A percentile compares a stretch with the other conserved stretches of the same genome.
Conservation (phyloP, 2,797 vertebrate species). For the Melanotaenia parkinsoni region DNA sequence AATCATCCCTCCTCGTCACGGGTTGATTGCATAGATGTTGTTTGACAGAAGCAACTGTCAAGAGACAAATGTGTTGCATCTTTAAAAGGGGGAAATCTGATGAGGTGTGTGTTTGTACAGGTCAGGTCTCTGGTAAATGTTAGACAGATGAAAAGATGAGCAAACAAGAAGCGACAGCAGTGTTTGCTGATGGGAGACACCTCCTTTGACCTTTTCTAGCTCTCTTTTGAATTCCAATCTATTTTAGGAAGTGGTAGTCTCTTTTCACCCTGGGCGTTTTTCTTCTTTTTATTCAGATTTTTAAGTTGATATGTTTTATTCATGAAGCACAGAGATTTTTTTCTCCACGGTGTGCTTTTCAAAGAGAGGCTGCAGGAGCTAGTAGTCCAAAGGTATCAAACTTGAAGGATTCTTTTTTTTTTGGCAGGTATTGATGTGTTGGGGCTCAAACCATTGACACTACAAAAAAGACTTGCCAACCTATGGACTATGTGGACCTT, state of each 20-base stretch:
- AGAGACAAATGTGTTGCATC: background rate
- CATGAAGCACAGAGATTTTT: slow-evolving; percentile 17
- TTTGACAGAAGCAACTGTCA: slow-evolving; percentile 17
- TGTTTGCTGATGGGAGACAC: slow-evolving; percentile 56
- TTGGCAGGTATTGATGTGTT: slow-evolving; percentile 52
- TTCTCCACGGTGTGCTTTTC: background rate
- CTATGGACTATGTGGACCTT: slow-evolving; percentile 33
- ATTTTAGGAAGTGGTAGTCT: slow-evolving; percentile 40
- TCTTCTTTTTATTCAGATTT: slow-evolving; percentile 31
- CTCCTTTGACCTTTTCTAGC: slow-evolving; percentile 51
- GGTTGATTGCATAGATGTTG: background rate
- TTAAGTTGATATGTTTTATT: slow-evolving; percentile 45
- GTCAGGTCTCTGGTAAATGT: slow-evolving; percentile 30
- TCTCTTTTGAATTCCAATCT: slow-evolving; percentile 60
- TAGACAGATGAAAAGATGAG: slow-evolving; percentile 54
- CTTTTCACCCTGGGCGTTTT: slow-evolving; percentile 22
- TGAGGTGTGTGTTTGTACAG: slow-evolving; percentile 37
- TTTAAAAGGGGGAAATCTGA: slow-evolving; percentile 25
- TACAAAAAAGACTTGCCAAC: slow-evolving; percentile 18
- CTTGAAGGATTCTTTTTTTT: slow-evolving; percentile 34
- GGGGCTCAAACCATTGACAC: slow-evolving; percentile 41
- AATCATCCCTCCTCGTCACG: background rate
- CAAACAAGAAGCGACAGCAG: slow-evolving; percentile 52
- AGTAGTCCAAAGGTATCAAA: slow-evolving; percentile 30
- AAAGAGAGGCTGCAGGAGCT: slow-evolving; percentile 1